phyloP scores from a whole-genome alignment of 2,888 invertebrate species.

The Unio delphinus region DNA sequence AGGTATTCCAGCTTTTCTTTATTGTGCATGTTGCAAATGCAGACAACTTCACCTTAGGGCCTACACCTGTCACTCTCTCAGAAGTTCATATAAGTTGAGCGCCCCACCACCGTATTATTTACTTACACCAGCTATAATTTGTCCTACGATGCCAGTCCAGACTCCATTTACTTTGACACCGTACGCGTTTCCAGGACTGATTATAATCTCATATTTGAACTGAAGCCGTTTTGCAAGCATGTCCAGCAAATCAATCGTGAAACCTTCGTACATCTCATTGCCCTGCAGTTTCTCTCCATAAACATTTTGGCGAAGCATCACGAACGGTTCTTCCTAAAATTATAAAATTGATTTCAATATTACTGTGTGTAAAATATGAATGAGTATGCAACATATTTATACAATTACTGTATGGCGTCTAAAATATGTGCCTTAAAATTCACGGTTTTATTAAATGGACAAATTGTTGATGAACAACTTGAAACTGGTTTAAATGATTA shows the following conservation, averaged over 20 bases:
- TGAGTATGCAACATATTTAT: neutral
- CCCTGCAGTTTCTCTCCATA: slow-evolving; percentile 22
- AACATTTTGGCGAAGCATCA: slow-evolving; percentile 36
- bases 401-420: too few relatives aligned
- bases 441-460: too few relatives aligned
- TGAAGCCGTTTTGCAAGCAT: slow-evolving; percentile 40
- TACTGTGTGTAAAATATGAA: neutral
- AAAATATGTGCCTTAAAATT: too few relatives aligned
- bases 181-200: slow-evolving; percentile 48
- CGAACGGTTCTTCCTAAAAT: slow-evolving; percentile 60
- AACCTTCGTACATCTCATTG: slow-evolving; percentile 49
- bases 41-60: too few relatives aligned
- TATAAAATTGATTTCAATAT: neutral
- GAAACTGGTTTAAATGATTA: too few relatives aligned
- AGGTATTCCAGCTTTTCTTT: too few relatives aligned
- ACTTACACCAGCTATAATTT: slow-evolving; percentile 50
- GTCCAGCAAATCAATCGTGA: slow-evolving; percentile 57
- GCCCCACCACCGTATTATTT: neutral
- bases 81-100: too few relatives aligned
- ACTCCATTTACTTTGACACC: slow-evolving; percentile 22
- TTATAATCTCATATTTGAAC: slow-evolving; percentile 51
- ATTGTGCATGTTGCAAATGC: too few relatives aligned
- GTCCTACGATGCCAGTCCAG: slow-evolving; percentile 61
- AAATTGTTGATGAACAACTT: too few relatives aligned
- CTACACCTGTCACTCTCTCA: too few relatives aligned